Base-by-base conservation (phyloP, 2,888 invertebrate genomes). In the Rosalia funebris region DNA sequence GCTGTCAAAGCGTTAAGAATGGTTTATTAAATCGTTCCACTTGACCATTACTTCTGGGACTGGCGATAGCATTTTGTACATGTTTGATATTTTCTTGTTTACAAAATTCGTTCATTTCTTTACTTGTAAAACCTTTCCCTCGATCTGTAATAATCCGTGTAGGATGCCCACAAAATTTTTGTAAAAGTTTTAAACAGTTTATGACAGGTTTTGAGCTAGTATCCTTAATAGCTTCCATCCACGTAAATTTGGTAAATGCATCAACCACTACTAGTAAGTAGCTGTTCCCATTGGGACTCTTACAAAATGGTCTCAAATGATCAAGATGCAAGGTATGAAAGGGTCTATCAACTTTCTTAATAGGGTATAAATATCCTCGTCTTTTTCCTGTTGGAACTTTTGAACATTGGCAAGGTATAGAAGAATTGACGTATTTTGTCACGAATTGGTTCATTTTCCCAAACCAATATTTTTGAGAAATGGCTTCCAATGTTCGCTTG, bases 401-500 rank as follows among this genome's bases (percentile, higher is more conserved):
- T 46, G 61, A 67, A 61, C 72, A 73, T 57, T 66, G 56, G 47
- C 74, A 74, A 34, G 69, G 65, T 5, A 76, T 11, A 44, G 74
- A 75, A 36, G 68, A 68, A 47, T 62, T 66, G 5, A 75, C 68
- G 47, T 75, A 75, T 42, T 72, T 73, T 32, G 5, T 64, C 3
- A 46, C 57, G 48, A 57, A 69, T 20, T 48, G 17, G 11, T 48
- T 32, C 60, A 70, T 71, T 31, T 42, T 42, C 4, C 57, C 41
- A 57, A 71, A 71, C 68, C 67, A 71, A 44, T 69, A 69, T 42
- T 54, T 32, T 37, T 41, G 16, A 12, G 15, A 3, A 14, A 52
- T 48, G n/a, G 36, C 14, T 7, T 54, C 32, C 15, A 48, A 10
- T 1, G 63, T 68, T 46, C 62, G 62, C 15, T 68, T 61, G 1